Conservation (phyloP, 2,113 vertebrate genomes). For the Stercorarius parasiticus region DNA sequence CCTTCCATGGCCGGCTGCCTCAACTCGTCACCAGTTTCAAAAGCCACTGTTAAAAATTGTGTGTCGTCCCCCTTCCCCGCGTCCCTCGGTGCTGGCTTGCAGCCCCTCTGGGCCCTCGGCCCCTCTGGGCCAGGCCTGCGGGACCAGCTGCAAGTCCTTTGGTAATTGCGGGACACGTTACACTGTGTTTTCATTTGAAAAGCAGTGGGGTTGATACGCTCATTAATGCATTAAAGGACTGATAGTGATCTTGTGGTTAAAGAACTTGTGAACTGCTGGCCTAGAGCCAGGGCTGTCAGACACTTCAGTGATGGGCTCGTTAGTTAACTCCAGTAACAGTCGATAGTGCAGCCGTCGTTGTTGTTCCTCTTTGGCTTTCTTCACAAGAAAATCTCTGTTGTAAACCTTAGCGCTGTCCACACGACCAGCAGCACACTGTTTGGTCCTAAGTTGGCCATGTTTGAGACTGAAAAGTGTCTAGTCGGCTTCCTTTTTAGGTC, state of each 20-base stretch:
- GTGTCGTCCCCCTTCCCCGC: too few relatives aligned
- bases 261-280: constrained; percentile 7
- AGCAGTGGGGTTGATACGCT: neutral
- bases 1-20: neutral
- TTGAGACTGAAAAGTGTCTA: neutral
- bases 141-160: neutral
- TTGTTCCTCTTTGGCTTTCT: neutral
- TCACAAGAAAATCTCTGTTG: neutral
- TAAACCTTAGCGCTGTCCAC: neutral
- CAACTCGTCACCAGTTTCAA: neutral
- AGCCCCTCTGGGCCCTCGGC: neutral
- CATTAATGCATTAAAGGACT: neutral
- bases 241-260: constrained; percentile 9
- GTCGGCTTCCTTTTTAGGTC: neutral
- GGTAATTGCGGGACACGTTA: accelerated
- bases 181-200: neutral
- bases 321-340: neutral
- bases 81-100: neutral
- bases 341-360: neutral
- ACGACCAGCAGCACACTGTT: neutral
- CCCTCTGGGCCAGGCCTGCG: neutral
- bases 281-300: neutral
- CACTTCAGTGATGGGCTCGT: neutral
- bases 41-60: neutral
- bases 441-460: neutral